Evolutionary conservation across 2,888 invertebrate genomes (phyloP).

Genomic region (Melipona beecheii): DNA sequence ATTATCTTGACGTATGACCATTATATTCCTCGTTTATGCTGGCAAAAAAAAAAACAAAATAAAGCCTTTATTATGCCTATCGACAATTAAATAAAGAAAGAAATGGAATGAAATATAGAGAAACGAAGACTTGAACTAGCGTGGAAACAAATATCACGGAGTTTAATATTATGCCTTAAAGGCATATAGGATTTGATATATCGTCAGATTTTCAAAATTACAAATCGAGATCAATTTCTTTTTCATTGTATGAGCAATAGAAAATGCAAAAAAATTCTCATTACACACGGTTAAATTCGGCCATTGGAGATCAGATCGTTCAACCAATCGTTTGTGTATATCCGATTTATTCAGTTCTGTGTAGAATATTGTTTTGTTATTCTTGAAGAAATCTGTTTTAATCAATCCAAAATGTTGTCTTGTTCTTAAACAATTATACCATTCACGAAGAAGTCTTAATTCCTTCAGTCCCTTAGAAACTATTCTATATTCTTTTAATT

Average conservation of each 20-base stretch:
- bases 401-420: neutral
- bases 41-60: conserved; percentile 68
- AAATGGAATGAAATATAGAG: neutral
- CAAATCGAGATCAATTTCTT: neutral
- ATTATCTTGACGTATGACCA: conserved; percentile 39
- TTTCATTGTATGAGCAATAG: neutral
- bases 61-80: conserved; percentile 81
- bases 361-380: neutral
- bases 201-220: neutral
- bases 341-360: neutral
- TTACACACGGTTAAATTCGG: neutral
- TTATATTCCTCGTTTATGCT: conserved; percentile 73
- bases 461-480: neutral
- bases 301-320: neutral
- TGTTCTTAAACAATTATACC: neutral
- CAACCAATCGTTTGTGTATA: neutral
- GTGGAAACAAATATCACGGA: neutral
- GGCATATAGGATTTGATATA: neutral
- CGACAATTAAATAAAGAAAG: conserved; percentile 59
- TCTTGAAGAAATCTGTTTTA: neutral
- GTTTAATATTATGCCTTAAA: neutral
- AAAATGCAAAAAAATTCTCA: neutral
- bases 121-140: neutral
- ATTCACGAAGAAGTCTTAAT: neutral
- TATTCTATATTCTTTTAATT: neutral